phyloP scores from a whole-genome alignment of 1,140 invertebrate genomes.

The Probaryconus sp. region DNA sequence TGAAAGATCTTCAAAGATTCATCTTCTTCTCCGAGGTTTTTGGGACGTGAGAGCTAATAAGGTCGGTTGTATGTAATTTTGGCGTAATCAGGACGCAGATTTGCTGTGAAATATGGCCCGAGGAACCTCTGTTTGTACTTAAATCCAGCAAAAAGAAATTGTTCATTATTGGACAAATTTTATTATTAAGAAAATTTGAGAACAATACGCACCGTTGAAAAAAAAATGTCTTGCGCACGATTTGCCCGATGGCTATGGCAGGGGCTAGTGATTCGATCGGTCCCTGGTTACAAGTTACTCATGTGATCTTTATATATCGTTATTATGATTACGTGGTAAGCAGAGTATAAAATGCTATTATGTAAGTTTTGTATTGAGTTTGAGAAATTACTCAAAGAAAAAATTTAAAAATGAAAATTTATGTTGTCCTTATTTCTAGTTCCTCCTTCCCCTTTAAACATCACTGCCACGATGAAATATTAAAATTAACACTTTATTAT shows the following conservation, averaged over 20 bases:
- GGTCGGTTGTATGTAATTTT: too few relatives aligned
- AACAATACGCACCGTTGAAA: constrained; percentile 44
- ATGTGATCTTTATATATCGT: constrained; percentile 70
- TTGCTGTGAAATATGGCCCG: too few relatives aligned
- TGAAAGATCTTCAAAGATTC: too few relatives aligned
- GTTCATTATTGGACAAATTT: too few relatives aligned
- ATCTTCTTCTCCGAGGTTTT: too few relatives aligned
- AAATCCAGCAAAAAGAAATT: too few relatives aligned
- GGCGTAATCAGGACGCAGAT: too few relatives aligned
- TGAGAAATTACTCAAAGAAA: constrained; percentile 63
- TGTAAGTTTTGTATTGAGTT: constrained; percentile 72
- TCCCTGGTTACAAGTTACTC: constrained; percentile 63
- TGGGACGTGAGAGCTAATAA: too few relatives aligned
- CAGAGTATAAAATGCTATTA: constrained; percentile 70
- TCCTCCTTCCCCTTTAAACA: background rate
- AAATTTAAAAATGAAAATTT: constrained; percentile 45
- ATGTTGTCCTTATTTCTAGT: constrained; percentile 18
- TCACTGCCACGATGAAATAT: background rate
- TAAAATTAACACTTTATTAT: too few relatives aligned
- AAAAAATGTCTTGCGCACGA: constrained; percentile 63
- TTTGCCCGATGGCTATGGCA: constrained; percentile 67
- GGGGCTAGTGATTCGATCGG: constrained; percentile 45
- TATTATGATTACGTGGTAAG: constrained; percentile 69
- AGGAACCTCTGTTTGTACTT: too few relatives aligned
- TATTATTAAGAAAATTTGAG: constrained; percentile 8